phyloP scores from a whole-genome alignment of 2,113 vertebrate genomes.

The Anhinga anhinga region DNA sequence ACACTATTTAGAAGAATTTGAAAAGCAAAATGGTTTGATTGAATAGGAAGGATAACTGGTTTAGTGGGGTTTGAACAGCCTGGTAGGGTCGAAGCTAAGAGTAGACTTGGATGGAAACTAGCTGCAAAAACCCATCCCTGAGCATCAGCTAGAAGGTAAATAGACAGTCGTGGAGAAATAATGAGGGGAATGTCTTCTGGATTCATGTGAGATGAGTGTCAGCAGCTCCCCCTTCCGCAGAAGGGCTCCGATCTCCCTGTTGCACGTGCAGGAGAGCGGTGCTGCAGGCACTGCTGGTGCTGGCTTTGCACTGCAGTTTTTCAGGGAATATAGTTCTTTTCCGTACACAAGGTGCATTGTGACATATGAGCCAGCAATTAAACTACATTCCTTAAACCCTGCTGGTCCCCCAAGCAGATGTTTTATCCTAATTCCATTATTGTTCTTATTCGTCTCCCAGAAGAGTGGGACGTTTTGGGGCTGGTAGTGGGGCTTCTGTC shows the following conservation, averaged over 20 bases:
- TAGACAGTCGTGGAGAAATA: not conserved
- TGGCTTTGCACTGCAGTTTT: not conserved
- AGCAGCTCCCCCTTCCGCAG: not conserved
- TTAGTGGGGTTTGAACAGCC: not conserved
- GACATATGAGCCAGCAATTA: not conserved
- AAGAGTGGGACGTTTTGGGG: not conserved
- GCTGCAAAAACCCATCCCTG: not conserved
- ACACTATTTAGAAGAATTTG: not conserved
- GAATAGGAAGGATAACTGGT: not conserved
- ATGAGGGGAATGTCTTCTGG: not conserved
- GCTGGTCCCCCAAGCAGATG: no score
- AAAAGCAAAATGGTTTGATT: not conserved
- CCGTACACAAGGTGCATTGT: not conserved
- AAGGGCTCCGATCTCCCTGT: not conserved
- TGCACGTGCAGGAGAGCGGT: rapidly evolving
- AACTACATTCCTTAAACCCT: not conserved
- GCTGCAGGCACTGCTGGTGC: not conserved
- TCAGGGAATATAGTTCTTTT: not conserved
- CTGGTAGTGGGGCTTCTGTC: not conserved
- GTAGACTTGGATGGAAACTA: not conserved
- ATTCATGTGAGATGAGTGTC: rapidly evolving
- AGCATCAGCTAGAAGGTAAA: not conserved
- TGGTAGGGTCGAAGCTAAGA: not conserved
- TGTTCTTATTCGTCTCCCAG: not conserved
- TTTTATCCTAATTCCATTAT: not conserved